Conservation (phyloP, 2,888 invertebrate species). For the Gastracanthus pulcherrimus region DNA sequence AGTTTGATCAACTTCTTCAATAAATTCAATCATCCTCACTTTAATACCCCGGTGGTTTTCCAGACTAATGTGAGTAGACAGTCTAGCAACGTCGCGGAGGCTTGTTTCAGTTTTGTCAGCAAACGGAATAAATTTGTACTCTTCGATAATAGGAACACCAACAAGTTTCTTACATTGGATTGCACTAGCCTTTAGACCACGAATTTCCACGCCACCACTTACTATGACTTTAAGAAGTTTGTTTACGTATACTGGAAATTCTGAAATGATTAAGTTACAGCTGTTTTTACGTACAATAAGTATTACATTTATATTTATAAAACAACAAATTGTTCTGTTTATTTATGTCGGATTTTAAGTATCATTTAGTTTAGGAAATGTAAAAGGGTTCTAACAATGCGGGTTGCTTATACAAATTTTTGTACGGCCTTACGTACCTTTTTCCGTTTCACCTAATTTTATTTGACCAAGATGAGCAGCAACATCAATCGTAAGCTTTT, state of each 20-base stretch:
- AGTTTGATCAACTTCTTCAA: conserved; percentile 66
- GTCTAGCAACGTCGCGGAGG: conserved; percentile 68
- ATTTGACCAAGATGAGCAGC: conserved; percentile 72
- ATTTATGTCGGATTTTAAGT: too few species aligned
- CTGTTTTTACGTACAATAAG: too few species aligned
- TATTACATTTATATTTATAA: too few species aligned
- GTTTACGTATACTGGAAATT: conserved; percentile 74
- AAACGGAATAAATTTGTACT: conserved; percentile 80
- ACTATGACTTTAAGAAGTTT: conserved; percentile 75
- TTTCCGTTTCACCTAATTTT: conserved; percentile 63
- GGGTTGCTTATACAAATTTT: too few species aligned
- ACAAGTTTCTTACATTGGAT: conserved; percentile 79
- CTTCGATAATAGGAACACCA: conserved; percentile 80
- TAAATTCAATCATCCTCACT: conserved; percentile 72
- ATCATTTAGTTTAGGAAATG: too few species aligned
- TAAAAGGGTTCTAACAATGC: too few species aligned
- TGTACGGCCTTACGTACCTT: conserved; percentile 66
- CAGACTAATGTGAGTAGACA: conserved; percentile 78
- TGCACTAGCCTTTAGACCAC: conserved; percentile 80
- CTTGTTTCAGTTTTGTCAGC: conserved; percentile 67
- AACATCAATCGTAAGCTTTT: conserved; percentile 80
- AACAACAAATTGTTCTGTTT: too few species aligned
- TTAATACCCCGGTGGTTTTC: conserved; percentile 77
- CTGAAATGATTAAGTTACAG: too few species aligned
- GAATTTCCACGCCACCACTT: conserved; percentile 81